A percentile compares a stretch with the other conserved stretches of the same genome.
Evolutionary conservation across 2,113 vertebrate species (phyloP).

Genomic region (Rhinogobius similis): DNA sequence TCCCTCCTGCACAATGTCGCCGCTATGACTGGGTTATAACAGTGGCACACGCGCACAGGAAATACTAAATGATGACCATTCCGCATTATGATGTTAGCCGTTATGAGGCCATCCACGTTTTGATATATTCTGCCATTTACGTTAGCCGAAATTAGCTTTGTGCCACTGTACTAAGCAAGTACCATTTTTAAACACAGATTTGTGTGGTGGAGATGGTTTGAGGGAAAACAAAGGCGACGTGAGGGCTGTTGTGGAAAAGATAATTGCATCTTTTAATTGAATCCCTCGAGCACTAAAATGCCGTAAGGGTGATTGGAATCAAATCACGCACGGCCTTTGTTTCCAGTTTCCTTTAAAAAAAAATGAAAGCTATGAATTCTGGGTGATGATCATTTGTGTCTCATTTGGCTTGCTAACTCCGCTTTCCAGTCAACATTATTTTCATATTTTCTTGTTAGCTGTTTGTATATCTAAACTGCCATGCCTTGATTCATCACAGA

Average conservation of each 20-base stretch:
- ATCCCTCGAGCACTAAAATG: constrained; percentile 61
- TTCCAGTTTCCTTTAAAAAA: constrained; percentile 21
- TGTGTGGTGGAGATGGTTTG: background rate
- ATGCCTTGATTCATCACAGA: constrained; percentile 17
- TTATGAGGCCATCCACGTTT: background rate
- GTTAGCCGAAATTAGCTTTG: background rate
- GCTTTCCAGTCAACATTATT: constrained; percentile 9
- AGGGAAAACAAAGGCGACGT: constrained; percentile 25
- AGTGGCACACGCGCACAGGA: background rate
- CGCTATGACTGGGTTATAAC: background rate
- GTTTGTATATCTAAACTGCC: constrained; percentile 20
- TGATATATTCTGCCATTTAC: background rate
- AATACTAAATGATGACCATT: background rate
- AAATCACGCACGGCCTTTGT: constrained; percentile 50
- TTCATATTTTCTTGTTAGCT: constrained; percentile 17
- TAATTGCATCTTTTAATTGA: constrained; percentile 77
- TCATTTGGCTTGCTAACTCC: background rate
- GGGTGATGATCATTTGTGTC: constrained; percentile 16
- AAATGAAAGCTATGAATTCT: constrained; percentile 31
- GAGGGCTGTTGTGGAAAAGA: constrained; percentile 47
- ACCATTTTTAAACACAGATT: constrained; percentile 5
- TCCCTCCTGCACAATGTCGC: background rate
- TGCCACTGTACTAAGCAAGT: background rate
- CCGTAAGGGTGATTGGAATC: constrained; percentile 59
- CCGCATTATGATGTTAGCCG: background rate